Evolutionary conservation across 2,797 vertebrate genomes (phyloP), one percentile per base, ranked within the genome.

Genomic region (Pogoniulus pusillus): DNA sequence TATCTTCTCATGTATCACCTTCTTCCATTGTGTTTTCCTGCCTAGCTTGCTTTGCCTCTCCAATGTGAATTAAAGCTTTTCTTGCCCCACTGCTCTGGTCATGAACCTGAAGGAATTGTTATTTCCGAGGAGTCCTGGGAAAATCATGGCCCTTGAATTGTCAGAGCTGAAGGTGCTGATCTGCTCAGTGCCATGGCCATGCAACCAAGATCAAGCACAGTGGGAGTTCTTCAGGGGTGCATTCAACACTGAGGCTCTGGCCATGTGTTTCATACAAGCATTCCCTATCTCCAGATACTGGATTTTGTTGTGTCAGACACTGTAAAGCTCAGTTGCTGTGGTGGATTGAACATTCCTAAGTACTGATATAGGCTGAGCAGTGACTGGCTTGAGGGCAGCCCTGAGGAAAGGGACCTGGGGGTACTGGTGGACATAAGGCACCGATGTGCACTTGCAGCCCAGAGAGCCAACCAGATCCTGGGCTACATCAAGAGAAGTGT

Each of bases 141-240:
- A 27, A 43, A 20, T 8, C 22, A 3, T 12, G 3, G 49, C 39
- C 66, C 51, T 43, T 22, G 22, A 49, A 32, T 2, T 43, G 34
- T 16, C 11, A 4, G 34, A 37, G 11, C 27, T 34, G 26, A 30
- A 39, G 58, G 12, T 1, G 0, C n/a, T 0, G 1, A 8, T 27
- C 20, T 2, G 1, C 65, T 29, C 0, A 4, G 22, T 1, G 1
- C 0, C 2, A 11, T 2, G 10, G 10, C 54, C 0, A 0, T 0
- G 0, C 11, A 18, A 2, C 29, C 0, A 1, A 27, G 23, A 23
- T 23, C 0, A 3, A 41, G 49, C 41, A 4, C 27, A 18, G 32
- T 3, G 30, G 29, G 24, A 69, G 37, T 34, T 69, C 57, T 55
- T n/a, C 32, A 15, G 35, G 60, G 60, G 19, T 11, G 7, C 0